Evolutionary conservation across 1,140 invertebrate genomes (phyloP).

Genomic region (Scylla paramamosain): DNA sequence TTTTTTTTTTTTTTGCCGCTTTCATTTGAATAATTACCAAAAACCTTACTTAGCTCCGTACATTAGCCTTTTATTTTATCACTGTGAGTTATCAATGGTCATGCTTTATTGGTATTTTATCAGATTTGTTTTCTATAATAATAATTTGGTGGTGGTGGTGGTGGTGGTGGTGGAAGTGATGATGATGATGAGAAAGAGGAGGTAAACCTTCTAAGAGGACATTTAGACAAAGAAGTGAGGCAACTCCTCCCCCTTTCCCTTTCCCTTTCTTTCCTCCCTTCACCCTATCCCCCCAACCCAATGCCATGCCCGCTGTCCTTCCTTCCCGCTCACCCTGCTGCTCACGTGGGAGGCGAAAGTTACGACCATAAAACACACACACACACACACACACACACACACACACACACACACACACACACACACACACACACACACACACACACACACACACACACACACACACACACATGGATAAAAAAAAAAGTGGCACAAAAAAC

Average conservation of each 20-base stretch:
- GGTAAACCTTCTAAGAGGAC: not conserved
- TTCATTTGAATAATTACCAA: not conserved
- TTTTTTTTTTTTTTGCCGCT: not conserved
- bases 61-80: not conserved
- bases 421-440: not conserved
- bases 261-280: not conserved
- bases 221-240: not conserved
- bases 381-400: not conserved
- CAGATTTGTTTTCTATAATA: not conserved
- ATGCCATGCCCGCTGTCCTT: not conserved
- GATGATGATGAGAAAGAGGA: no score
- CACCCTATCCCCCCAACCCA: no score
- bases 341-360: conserved; percentile 26
- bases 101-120: not conserved
- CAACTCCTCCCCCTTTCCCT: not conserved
- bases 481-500: conserved; percentile 22
- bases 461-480: not conserved
- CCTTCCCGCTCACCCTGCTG: not conserved
- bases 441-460: conserved; percentile 19
- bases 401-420: not conserved
- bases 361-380: conserved; percentile 46
- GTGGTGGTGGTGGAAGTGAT: not conserved
- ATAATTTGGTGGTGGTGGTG: not conserved
- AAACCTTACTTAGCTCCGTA: not conserved
- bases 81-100: not conserved